phyloP scores from a whole-genome alignment of 2,888 invertebrate genomes.

The Temnothorax ravouxi region DNA sequence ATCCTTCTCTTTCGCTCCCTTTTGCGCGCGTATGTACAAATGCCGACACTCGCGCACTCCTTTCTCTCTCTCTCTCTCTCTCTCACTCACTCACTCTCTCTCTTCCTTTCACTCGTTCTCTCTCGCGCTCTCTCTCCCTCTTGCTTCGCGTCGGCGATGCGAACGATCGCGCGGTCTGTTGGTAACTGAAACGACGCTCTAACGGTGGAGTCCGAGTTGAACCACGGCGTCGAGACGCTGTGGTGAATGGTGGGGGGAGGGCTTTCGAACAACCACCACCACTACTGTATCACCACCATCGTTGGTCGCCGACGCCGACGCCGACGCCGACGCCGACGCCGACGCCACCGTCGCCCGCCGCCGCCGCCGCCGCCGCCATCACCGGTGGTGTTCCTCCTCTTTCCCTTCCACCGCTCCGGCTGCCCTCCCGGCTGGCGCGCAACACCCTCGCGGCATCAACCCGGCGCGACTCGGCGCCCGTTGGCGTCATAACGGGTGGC shows the following conservation, averaged over 20 bases:
- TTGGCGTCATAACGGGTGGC: conserved; percentile 61
- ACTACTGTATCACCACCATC: conserved; percentile 62
- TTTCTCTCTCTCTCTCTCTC: conserved; percentile 23
- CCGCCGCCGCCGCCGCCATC: conserved; percentile 46
- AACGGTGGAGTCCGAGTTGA: conserved; percentile 65
- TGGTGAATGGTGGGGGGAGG: conserved; percentile 17
- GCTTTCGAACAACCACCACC: conserved; percentile 38
- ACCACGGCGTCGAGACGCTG: conserved; percentile 46
- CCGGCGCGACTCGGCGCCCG: conserved; percentile 62
- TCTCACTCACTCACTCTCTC: conserved; percentile 13
- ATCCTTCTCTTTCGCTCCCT: conserved; percentile 46
- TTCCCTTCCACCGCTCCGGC: neutral
- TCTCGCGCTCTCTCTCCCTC: conserved; percentile 46
- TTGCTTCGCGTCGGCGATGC: conserved; percentile 69
- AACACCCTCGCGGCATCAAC: conserved; percentile 59
- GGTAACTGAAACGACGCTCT: conserved; percentile 79
- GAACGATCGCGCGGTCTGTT: conserved; percentile 82
- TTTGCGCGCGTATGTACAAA: conserved; percentile 25
- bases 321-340: conserved; percentile 60
- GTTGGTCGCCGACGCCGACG: conserved; percentile 40
- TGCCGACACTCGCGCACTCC: conserved; percentile 9
- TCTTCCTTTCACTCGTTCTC: conserved; percentile 15
- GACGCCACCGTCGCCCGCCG: conserved; percentile 30
- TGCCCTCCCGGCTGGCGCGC: conserved; percentile 60
- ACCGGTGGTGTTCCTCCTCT: conserved; percentile 51